A percentile compares a stretch with the other conserved stretches of the same genome.
Conservation (phyloP, 2,888 invertebrate genomes). For the Oscheius myriophilus region DNA sequence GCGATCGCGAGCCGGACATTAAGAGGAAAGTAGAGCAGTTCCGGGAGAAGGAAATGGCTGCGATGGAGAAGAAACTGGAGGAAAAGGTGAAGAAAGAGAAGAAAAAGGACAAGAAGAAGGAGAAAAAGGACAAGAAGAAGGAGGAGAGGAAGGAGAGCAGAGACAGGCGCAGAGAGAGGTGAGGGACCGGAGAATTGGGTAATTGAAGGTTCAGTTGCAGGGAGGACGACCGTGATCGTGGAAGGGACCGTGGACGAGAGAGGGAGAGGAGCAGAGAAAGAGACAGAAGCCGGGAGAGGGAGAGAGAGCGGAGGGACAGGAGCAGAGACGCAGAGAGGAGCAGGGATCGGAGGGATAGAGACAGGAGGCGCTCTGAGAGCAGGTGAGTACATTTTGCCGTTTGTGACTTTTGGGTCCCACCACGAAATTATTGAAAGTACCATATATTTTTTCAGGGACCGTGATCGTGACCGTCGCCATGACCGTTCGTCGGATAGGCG, state of each 20-base stretch:
- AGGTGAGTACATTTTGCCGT: too few species aligned
- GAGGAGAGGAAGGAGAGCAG: slow-evolving; percentile 1
- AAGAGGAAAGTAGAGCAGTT: slow-evolving; percentile 48
- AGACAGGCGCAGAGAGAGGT: not conserved
- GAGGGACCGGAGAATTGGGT: not conserved
- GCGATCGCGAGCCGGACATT: slow-evolving; percentile 49
- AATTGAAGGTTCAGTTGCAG: slow-evolving; percentile 5
- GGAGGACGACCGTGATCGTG: slow-evolving; percentile 15
- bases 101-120: slow-evolving; percentile 33
- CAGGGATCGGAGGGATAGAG: not conserved
- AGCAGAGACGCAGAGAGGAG: slow-evolving; percentile 17
- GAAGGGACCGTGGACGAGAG: not conserved
- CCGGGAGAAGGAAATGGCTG: slow-evolving; percentile 38
- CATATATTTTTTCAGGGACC: not conserved
- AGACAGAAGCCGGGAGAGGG: slow-evolving; percentile 16
- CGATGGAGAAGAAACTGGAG: slow-evolving; percentile 41
- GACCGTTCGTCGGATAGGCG: slow-evolving; percentile 23
- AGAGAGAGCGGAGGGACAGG: slow-evolving; percentile 11
- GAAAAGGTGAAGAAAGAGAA: slow-evolving; percentile 33
- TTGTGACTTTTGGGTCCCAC: too few species aligned
- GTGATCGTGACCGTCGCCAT: slow-evolving; percentile 20
- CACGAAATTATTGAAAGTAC: too few species aligned
- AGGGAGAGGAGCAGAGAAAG: slow-evolving; percentile 13
- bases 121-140: slow-evolving; percentile 25
- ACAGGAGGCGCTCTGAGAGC: not conserved